phyloP scores from a whole-genome alignment of 2,113 vertebrate genomes.

The Leucopternis melanops region DNA sequence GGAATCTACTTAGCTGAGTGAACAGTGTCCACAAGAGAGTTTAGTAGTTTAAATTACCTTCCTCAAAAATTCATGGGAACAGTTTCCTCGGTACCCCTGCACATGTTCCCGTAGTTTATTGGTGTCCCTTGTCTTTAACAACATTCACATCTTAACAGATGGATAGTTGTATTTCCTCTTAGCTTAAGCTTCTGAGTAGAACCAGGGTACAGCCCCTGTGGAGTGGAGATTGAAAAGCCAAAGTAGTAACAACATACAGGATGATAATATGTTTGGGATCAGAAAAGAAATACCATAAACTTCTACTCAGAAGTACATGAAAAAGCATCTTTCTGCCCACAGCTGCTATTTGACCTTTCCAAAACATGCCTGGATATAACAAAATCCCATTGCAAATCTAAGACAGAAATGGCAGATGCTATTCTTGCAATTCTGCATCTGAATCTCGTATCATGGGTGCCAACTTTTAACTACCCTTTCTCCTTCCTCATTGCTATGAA shows the following conservation, averaged over 20 bases:
- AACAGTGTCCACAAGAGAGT: background rate
- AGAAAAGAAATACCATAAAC: background rate
- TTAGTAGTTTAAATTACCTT: background rate
- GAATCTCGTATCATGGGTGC: background rate
- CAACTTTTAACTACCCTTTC: background rate
- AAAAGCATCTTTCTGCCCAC: background rate
- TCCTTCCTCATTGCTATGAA: background rate
- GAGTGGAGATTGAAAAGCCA: background rate
- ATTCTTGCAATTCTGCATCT: background rate
- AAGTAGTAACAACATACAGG: background rate
- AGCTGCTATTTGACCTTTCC: background rate
- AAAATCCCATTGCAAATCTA: background rate
- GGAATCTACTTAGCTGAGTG: background rate
- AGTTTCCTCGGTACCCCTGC: rapidly evolving
- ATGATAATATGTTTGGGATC: background rate
- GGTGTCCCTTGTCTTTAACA: background rate
- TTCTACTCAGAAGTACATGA: background rate
- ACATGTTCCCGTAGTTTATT: rapidly evolving
- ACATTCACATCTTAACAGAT: background rate
- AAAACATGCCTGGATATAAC: background rate
- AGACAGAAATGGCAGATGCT: background rate
- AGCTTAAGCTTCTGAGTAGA: background rate
- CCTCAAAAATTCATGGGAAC: background rate
- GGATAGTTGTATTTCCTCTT: background rate
- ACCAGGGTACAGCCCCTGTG: rapidly evolving